Percentiles rank a stretch among this genome's conserved stretches.
Evolutionary conservation across 2,113 vertebrate species (phyloP).

Genomic region (Eretmochelys imbricata): DNA sequence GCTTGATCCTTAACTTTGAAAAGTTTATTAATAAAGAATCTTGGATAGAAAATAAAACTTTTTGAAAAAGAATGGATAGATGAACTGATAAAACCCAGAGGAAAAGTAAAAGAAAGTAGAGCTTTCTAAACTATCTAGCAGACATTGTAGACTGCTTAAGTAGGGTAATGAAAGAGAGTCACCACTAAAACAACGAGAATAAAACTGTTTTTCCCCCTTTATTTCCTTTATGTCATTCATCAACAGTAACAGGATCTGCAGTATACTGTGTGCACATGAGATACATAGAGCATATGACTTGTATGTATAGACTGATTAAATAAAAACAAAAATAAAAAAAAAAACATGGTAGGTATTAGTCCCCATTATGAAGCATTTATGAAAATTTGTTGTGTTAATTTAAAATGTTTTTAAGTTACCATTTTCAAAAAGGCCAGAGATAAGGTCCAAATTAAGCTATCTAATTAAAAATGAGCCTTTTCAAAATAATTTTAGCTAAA

Average conservation of each 20-base stretch:
- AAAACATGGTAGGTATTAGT: neutral
- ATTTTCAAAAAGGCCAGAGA: neutral
- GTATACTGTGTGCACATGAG: neutral
- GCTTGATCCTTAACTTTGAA: conserved; percentile 44
- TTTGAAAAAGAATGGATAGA: conserved; percentile 3
- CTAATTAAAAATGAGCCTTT: conserved; percentile 66
- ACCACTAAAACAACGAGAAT: neutral
- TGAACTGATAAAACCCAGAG: neutral
- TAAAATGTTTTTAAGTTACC: neutral
- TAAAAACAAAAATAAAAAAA: neutral
- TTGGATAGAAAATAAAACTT: neutral
- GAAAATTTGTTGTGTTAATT: neutral
- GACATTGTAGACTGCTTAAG: neutral
- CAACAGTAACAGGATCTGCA: fast-evolving
- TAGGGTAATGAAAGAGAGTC: neutral
- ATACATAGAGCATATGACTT: neutral
- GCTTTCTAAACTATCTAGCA: neutral
- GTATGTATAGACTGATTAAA: neutral
- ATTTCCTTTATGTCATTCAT: conserved; percentile 6
- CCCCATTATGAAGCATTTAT: neutral
- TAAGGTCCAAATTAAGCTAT: conserved; percentile 45
- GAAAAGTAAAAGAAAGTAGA: fast-evolving
- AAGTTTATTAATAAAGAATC: neutral
- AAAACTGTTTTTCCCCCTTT: neutral
- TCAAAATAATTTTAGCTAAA: conserved; percentile 57